phyloP scores from a whole-genome alignment of 2,888 invertebrate species.

The Rhogogaster chlorosoma region DNA sequence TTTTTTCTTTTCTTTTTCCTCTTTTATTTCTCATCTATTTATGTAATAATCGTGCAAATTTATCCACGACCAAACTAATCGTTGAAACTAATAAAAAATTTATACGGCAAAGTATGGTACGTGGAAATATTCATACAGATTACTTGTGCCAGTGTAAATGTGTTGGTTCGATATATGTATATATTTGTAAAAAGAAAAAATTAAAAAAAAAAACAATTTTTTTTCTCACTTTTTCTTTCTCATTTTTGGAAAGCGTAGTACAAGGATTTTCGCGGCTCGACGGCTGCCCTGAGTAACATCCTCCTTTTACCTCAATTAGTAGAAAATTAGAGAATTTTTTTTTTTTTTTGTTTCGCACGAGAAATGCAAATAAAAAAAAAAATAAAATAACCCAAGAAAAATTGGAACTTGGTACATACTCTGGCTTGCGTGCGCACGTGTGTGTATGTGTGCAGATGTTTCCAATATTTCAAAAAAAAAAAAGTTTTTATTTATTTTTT shows the following conservation, averaged over 20 bases:
- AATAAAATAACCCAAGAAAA: neutral
- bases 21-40: neutral
- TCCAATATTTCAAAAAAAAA: neutral
- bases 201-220: neutral
- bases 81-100: slow-evolving; percentile 4
- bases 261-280: slow-evolving; percentile 17
- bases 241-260: slow-evolving; percentile 5
- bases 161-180: neutral
- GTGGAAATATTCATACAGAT: slow-evolving; percentile 42
- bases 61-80: slow-evolving; percentile 28
- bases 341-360: neutral
- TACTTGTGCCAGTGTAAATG: slow-evolving; percentile 37
- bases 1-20: neutral
- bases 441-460: neutral
- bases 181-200: neutral
- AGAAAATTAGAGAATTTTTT: slow-evolving; percentile 24
- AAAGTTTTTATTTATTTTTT: too few relatives aligned
- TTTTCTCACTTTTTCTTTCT: slow-evolving; percentile 7
- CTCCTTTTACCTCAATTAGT: neutral
- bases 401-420: slow-evolving; percentile 6
- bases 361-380: neutral
- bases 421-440: too few relatives aligned
- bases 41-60: slow-evolving; percentile 33
- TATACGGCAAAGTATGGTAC: neutral
- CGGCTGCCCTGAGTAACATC: slow-evolving; percentile 15